Evolutionary conservation across 2,113 vertebrate species (phyloP).

Genomic region (Heterochromis multidens): DNA sequence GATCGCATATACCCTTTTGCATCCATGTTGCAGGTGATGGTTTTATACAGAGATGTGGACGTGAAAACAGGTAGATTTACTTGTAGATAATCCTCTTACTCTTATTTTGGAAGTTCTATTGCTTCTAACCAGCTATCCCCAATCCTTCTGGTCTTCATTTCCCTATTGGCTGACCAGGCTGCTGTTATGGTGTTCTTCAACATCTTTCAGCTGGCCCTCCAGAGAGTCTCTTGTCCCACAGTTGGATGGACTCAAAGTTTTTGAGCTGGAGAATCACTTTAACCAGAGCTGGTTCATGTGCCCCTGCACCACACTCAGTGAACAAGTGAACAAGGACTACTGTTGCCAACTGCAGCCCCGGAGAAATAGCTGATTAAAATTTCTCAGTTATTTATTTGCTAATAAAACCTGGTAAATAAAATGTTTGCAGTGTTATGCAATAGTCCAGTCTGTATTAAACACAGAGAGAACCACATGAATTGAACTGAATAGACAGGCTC

Average conservation of each 20-base stretch:
- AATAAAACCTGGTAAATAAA: background rate
- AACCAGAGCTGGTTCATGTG: accelerated
- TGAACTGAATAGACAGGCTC: background rate
- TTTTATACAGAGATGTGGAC: background rate
- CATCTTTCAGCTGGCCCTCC: background rate
- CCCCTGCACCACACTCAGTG: too few relatives aligned
- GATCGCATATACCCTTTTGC: background rate
- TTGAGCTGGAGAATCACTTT: background rate
- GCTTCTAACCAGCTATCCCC: background rate
- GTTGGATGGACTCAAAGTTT: background rate
- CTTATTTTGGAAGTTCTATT: background rate
- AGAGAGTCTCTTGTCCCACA: background rate
- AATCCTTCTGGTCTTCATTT: background rate
- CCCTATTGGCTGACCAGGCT: background rate
- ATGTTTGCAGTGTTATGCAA: background rate
- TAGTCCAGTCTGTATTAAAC: too few relatives aligned
- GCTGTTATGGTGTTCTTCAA: background rate
- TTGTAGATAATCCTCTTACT: background rate
- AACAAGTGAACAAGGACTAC: accelerated
- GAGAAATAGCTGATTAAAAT: background rate
- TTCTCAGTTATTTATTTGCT: background rate
- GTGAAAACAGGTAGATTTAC: background rate
- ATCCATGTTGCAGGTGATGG: background rate
- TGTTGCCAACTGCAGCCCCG: background rate
- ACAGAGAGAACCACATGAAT: background rate